Evolutionary conservation across 2,797 vertebrate species (phyloP).

Genomic region (Sphenodon punctatus): DNA sequence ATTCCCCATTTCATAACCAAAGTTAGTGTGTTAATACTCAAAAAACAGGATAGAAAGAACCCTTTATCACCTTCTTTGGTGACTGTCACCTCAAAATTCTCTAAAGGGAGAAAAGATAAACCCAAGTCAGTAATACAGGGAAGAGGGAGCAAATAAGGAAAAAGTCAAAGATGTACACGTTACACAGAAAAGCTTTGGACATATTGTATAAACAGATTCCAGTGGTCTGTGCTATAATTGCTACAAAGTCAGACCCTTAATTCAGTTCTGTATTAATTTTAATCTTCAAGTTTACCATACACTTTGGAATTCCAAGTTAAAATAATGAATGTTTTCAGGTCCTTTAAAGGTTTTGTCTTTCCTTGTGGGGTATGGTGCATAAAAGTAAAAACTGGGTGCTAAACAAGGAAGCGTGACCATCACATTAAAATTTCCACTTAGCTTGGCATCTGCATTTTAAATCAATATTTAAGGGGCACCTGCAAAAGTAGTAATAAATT

Average conservation of each 20-base stretch:
- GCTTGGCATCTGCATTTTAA: background rate
- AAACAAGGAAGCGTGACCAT: background rate
- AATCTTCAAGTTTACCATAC: background rate
- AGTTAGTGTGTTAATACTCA: constrained; percentile 98
- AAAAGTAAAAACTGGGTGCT: background rate
- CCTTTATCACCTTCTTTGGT: constrained; percentile 99
- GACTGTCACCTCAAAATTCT: constrained; percentile 99
- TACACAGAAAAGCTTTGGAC: constrained; percentile 62
- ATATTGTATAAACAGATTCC: background rate
- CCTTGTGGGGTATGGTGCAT: background rate
- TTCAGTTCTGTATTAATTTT: background rate
- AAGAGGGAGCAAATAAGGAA: constrained; percentile 71
- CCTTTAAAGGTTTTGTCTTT: background rate
- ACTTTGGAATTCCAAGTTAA: background rate
- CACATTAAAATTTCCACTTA: background rate
- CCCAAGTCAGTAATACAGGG: constrained; percentile 89
- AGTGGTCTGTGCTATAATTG: background rate
- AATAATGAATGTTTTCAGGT: background rate
- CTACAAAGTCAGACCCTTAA: background rate
- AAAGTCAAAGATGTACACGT: constrained; percentile 69
- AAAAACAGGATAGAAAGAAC: constrained; percentile 93
- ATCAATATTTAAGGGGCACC: background rate
- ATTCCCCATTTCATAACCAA: constrained; percentile 88
- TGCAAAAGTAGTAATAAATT: too few species aligned
- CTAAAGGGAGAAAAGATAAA: constrained; percentile 99